These are phyloP conservation scores for Thereva unica DNA, from an alignment of 2,888 invertebrate species.

Conservation along the genomic window DNA sequence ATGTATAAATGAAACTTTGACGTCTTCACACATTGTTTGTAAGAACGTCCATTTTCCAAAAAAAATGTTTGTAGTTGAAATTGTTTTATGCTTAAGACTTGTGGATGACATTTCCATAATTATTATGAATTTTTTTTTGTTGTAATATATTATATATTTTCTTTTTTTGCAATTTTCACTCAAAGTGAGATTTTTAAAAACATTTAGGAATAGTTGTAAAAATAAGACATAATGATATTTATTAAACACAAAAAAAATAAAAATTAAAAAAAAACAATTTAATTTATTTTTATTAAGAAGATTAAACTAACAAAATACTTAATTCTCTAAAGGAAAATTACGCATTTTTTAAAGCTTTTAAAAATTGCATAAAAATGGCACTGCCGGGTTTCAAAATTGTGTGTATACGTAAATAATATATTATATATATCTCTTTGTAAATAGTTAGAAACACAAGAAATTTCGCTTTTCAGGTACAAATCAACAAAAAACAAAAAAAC, in stretches of 20 bases:
- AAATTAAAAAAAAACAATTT: not conserved
- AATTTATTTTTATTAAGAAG: not conserved
- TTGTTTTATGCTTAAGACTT: conserved; percentile 22
- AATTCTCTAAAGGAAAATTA: conserved; percentile 1
- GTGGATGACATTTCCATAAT: conserved; percentile 28
- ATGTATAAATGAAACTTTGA: too few species aligned
- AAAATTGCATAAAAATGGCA: conserved; percentile 21
- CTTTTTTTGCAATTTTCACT: conserved; percentile 16
- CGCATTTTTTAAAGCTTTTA: conserved; percentile 20
- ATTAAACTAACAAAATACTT: conserved; percentile 10
- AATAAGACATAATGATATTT: conserved; percentile 23
- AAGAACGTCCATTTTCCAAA: not conserved
- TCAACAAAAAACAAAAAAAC: too few species aligned
- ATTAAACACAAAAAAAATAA: conserved; percentile 5
- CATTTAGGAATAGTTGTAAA: conserved; percentile 18
- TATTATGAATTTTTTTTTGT: conserved; percentile 2
- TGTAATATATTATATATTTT: conserved; percentile 15
- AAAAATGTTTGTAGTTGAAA: conserved; percentile 8
- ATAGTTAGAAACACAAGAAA: conserved; percentile 17
- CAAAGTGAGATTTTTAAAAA: conserved; percentile 15
- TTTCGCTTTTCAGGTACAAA: conserved; percentile 26
- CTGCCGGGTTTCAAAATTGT: not conserved
- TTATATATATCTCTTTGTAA: conserved; percentile 22
- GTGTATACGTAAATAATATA: not conserved
- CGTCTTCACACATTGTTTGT: too few species aligned